phyloP scores from a whole-genome alignment of 2,888 invertebrate species.

The Globia sparganii region DNA sequence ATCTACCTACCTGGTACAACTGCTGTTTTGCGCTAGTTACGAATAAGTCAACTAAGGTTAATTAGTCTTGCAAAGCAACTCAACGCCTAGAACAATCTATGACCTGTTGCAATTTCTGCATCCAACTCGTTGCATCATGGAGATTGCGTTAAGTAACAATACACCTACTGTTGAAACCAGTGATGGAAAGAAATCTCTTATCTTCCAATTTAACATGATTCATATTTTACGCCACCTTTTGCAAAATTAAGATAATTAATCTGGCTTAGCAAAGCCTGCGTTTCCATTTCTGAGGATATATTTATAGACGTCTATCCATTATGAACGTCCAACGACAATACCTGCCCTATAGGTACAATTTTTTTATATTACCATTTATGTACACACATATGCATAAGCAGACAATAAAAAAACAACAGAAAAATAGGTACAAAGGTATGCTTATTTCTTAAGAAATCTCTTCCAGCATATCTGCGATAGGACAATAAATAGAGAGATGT shows the following conservation, averaged over 20 bases:
- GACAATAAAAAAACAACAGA: too few relatives aligned
- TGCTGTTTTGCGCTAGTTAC: conserved; percentile 24
- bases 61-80: conserved; percentile 23
- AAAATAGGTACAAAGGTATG: too few relatives aligned
- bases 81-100: conserved; percentile 21
- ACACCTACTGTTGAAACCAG: conserved; percentile 19
- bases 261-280: background rate
- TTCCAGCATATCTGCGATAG: too few relatives aligned
- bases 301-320: conserved; percentile 16
- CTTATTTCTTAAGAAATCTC: too few relatives aligned
- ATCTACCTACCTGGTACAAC: background rate
- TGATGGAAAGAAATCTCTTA: conserved; percentile 6
- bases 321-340: background rate
- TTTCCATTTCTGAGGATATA: conserved; percentile 11
- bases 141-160: conserved; percentile 24
- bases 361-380: too few relatives aligned
- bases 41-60: conserved; percentile 36
- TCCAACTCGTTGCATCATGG: conserved; percentile 22
- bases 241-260: conserved; percentile 9
- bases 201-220: conserved; percentile 1
- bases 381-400: too few relatives aligned
- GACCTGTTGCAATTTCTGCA: conserved; percentile 34
- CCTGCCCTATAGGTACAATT: background rate
- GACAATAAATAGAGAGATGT: too few relatives aligned
- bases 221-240: background rate